phyloP scores from a whole-genome alignment of 2,888 invertebrate species.

The Drosophila gaucha region DNA sequence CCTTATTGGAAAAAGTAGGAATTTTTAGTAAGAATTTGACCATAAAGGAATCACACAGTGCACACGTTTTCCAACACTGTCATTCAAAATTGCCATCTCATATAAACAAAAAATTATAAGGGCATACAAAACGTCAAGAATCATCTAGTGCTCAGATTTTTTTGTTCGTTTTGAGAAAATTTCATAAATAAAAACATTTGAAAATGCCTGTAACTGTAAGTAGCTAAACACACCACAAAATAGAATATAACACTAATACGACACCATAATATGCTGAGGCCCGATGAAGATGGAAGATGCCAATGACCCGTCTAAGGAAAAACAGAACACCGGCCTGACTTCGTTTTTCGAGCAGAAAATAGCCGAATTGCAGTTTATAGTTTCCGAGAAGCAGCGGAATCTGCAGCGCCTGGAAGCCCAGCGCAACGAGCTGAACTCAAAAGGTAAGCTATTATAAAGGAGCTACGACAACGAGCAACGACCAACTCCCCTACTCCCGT shows the following conservation, averaged over 20 bases:
- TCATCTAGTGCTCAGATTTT: not conserved
- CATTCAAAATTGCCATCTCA: conserved; percentile 35
- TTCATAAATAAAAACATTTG: not conserved
- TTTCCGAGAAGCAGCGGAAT: conserved; percentile 98
- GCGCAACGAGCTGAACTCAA: conserved; percentile 98
- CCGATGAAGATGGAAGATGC: conserved; percentile 75
- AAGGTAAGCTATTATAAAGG: conserved; percentile 87
- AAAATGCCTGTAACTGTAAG: conserved; percentile 25
- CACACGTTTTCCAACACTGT: conserved; percentile 35
- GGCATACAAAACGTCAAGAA: not conserved
- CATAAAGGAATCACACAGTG: not conserved
- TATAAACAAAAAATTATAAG: conserved; percentile 10
- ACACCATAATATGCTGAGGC: not conserved
- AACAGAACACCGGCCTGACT: conserved; percentile 89
- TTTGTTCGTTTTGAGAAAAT: not conserved
- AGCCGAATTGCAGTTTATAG: conserved; percentile 96
- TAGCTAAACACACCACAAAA: not conserved
- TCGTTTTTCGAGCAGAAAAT: conserved; percentile 99
- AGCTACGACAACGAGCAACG: not conserved
- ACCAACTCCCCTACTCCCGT: not conserved
- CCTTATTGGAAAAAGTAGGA: not conserved
- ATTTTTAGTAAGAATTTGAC: not conserved
- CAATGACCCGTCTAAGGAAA: conserved; percentile 35
- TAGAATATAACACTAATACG: not conserved
- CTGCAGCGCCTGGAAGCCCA: conserved; percentile 98